Base-by-base conservation (phyloP, 2,888 invertebrate genomes). In the Trachelus tabidus region DNA sequence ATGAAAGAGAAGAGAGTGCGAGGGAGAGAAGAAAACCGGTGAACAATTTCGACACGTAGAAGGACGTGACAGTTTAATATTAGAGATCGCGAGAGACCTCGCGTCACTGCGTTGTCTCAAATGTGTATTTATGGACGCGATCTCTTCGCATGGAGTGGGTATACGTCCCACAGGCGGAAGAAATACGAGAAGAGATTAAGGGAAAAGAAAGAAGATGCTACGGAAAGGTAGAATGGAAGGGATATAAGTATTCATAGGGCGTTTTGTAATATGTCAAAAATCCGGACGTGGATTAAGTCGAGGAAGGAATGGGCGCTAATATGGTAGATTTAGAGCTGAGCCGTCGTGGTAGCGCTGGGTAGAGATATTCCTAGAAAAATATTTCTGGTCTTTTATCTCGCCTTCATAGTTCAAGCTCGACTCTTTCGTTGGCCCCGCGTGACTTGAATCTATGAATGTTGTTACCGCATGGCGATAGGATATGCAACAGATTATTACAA, bases 261-360 rank as follows among this genome's bases (percentile, higher is more conserved):
- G 85, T 84, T 85, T 86, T 85, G 84, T 85, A 84, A 85, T 85
- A 85, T 80, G 85, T 86, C 85, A 84, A 81, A 85, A 85, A 86
- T 85, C 84, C 82, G 80, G 84, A 85, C 84, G 81, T 84, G 81
- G 83, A 85, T 85, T 85, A 83, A 83, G 82, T 79, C 82, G 82
- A 80, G 76, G 79, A 79, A 73, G 77, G 68, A 75, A 79, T 75
- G 77, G 77, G 81, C 77, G 78, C 82, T 83, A 82, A 83, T 82
- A 80, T 79, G 34, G 30, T 79, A 73, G 30, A 56, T 77, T 73
- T 73, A 71, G n/a, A 34, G 68, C n/a, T 73, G 40, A 40, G 2
- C 6, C 23, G 40, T 40, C 40, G 40, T 40, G 23, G 56, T 56
- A 56, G 6, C 23, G 56, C 23, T 79, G 71, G 77, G 68, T 73